phyloP scores from a whole-genome alignment of 2,888 invertebrate species.

The Oscheius sp. region DNA sequence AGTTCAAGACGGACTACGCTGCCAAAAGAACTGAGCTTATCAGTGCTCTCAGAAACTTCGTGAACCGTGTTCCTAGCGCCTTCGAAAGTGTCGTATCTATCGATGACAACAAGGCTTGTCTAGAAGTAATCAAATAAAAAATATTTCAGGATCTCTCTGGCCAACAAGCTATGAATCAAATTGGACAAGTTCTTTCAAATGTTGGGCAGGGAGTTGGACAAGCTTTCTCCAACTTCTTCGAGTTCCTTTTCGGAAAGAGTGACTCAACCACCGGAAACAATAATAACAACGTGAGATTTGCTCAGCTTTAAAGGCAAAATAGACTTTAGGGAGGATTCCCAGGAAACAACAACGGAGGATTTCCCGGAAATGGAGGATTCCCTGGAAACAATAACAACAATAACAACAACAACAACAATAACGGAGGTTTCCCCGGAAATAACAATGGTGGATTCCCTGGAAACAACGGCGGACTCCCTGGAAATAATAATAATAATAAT shows the following conservation, averaged over 20 bases:
- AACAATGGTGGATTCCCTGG: conserved; percentile 4
- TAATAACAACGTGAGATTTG: no score
- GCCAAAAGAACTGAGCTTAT: neutral
- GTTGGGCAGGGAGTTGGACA: neutral
- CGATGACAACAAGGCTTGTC: neutral
- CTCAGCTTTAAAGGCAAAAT: no score
- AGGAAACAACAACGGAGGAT: neutral
- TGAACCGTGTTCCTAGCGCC: neutral
- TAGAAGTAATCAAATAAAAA: neutral
- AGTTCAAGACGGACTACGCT: neutral
- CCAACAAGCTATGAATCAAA: neutral
- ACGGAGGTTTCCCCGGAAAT: neutral
- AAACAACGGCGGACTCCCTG: neutral
- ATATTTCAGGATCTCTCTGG: neutral
- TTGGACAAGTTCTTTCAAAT: neutral
- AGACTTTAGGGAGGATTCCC: no score
- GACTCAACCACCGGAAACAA: neutral
- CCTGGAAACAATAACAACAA: neutral
- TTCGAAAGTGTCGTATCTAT: neutral
- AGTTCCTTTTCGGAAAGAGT: neutral
- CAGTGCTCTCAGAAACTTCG: neutral
- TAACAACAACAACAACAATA: neutral
- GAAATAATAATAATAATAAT: neutral
- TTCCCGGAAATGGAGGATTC: neutral
- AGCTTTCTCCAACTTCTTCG: neutral